Evolutionary conservation across 2,888 invertebrate genomes (phyloP), one percentile per base, ranked within the genome.

Genomic region (Cyclophora albipunctata): DNA sequence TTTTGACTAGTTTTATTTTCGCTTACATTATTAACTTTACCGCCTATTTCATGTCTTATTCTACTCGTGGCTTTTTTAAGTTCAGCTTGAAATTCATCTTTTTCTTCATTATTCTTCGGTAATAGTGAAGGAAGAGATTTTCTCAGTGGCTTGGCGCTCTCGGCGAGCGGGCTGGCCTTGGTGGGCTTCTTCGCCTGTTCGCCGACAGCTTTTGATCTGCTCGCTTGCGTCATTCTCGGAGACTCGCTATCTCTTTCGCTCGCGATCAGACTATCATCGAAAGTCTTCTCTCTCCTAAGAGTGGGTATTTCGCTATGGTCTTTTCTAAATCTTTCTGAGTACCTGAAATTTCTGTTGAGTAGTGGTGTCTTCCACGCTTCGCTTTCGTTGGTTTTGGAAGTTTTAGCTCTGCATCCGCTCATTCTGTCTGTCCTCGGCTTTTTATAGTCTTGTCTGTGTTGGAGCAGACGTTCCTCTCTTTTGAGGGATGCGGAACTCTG

Each of bases 91-190:
- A 89, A 89, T 78, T 89, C 88, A 77, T 87, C 86, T 79, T 87
- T 87, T 84, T 85, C 88, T 81, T 85, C 87, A 80, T 75, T 88
- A 84, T 80, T 79, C 69, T 83, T 85, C 35, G 60, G 56, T 71
- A 87, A 81, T 86, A 87, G 81, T 75, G 87, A 87, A 82, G 87
- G 87, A 82, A 86, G 87, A 84, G 87, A 87, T 84, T 88, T 87
- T 80, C 84, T 84, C 67, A 87, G 75, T 62, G 85, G 86, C 66
- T 82, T 80, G 57, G 70, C 78, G 60, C 71, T 77, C 45, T 77
- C 75, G 53, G 78, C 74, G 56, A 82, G 58, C 42, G 78, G 79
- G 60, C 73, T 81, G 34, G 78, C 60, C 55, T 75, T 80, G 55
- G 70, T 76, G 47, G 62, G 68, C 20, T 20, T 37, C 62, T 74